Base-by-base conservation (phyloP, 2,113 vertebrate genomes). In the Nyctibius bracteatus region DNA sequence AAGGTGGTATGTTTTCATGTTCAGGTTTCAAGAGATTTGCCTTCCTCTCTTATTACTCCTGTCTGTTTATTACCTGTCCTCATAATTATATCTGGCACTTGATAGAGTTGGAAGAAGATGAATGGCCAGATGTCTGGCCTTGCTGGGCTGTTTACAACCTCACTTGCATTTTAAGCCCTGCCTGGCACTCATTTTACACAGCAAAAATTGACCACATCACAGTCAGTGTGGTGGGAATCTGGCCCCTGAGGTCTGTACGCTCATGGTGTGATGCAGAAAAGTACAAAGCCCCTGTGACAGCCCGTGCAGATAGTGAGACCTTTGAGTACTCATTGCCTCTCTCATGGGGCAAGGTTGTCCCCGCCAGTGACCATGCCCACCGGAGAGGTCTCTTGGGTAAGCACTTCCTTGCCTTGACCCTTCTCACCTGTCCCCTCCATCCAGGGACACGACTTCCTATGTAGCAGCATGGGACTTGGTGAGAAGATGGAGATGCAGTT, bases 361-460 rank as follows among this genome's bases (percentile, higher is more conserved):
- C 14, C 1, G 2, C 7, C 27, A 68, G 31, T 2, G 6, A 43
- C 39, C 9, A 8, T 46, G 47, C 3, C 49, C 31, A 63, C 28
- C 0, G 0, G 35, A 81, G 17, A 65, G 43, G 12, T 63, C 63
- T 63, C 55, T 47, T 61, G 44, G 30, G 14, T 37, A 39, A 67
- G 13, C 5, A 5, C 63, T 86, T 71, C n/a, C 23, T 86, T 92
- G 39, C 13, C 52, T 73, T 58, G 21, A 2, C 12, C 27, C 39
- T 88, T 20, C 27, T 70, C 31, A 8, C 12, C 44, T 52, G 22
- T 31, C 7, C 22, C 8, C 10, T 37, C 18, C 0, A 0, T 58
- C 17, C 5, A 4, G 58, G 49, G 14, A 57, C 6, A 8, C 0
- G 5, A 51, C 41, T 20, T 68, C 14, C 4, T 30, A 0, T 1